Evolutionary conservation across 2,888 invertebrate genomes (phyloP), one percentile per base, ranked within the genome.

Genomic region (Drosophila neoperkinsi): DNA sequence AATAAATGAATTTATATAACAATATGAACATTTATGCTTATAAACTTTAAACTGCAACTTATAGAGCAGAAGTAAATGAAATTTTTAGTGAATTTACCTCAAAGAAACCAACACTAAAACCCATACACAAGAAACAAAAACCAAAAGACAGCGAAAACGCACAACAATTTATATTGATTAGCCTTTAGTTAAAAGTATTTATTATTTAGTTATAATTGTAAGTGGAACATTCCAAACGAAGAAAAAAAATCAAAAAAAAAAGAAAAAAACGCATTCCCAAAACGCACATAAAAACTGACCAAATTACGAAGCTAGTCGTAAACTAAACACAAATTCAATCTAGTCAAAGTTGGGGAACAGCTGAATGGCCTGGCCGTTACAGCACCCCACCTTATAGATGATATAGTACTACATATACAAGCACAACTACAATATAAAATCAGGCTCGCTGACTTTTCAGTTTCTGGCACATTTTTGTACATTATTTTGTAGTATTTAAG

Each of bases 71-170:
- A 75, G 71, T 82, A 74, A 82, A 83, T 81, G 21, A 79, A 81
- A 82, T 80, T 82, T 84, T 83, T 90, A 92, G 88, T 77, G 81
- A 91, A 87, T 90, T 90, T 90, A 91, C 89, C 88, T 82, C 91
- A 81, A 67, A 60, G 11, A 60, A 55, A 71, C 31, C 34, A 68
- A 63, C 31, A 58, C 46, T 34, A 28, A 74, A 46, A 56, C 52
- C 70, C 58, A 74, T 36, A 64, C 41, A 71, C 59, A 55, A 18
- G 25, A 36, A 56, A 62, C 67, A 59, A 53, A 38, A 70, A 72
- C 46, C 21, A 52, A 62, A 57, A 31, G 51, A 74, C 50, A 57
- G 46, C 18, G 38, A 63, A 53, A 61, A 59, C 50, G 79, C 82
- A 74, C 71, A 74, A 79, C 62, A 71, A 57, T 74, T 77, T 77